A percentile compares a stretch with the other conserved stretches of the same genome.
Evolutionary conservation across 1,140 invertebrate genomes (phyloP).

Genomic region (Leguminivora glycinivorella): DNA sequence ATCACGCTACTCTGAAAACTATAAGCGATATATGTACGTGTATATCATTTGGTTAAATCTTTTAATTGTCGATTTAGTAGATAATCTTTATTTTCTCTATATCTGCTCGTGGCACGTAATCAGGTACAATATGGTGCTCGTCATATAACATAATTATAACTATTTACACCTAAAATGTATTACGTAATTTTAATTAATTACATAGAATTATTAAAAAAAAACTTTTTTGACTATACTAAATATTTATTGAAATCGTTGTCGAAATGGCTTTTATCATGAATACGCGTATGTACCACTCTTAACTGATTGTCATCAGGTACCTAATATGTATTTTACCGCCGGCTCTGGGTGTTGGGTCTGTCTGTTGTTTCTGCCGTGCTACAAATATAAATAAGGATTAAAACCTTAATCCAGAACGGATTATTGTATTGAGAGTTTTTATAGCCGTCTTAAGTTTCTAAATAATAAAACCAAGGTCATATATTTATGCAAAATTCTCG

Average conservation of each 20-base stretch:
- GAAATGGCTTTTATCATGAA: too few species aligned
- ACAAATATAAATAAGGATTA: constrained; percentile 23
- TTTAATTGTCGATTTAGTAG: not conserved
- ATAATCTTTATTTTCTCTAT: constrained; percentile 5
- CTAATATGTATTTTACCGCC: not conserved
- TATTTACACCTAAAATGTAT: too few species aligned
- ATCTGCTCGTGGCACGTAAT: not conserved
- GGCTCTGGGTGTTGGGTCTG: constrained; percentile 12
- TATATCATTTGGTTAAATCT: not conserved
- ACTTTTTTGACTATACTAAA: too few species aligned
- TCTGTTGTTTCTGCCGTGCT: constrained; percentile 10
- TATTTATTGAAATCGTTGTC: too few species aligned
- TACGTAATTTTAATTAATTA: too few species aligned
- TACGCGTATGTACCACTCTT: too few species aligned
- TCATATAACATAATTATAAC: too few species aligned
- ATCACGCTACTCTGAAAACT: not conserved
- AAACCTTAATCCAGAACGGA: constrained; percentile 8
- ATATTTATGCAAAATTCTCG: not conserved
- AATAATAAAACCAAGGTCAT: not conserved
- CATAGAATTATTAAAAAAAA: too few species aligned
- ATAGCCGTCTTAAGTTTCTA: not conserved
- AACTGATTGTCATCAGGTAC: too few species aligned
- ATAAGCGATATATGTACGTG: not conserved
- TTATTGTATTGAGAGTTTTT: constrained; percentile 7
- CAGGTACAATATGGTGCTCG: too few species aligned